Base-by-base conservation (phyloP, 2,797 vertebrate species). In the Muscicapa striata region DNA sequence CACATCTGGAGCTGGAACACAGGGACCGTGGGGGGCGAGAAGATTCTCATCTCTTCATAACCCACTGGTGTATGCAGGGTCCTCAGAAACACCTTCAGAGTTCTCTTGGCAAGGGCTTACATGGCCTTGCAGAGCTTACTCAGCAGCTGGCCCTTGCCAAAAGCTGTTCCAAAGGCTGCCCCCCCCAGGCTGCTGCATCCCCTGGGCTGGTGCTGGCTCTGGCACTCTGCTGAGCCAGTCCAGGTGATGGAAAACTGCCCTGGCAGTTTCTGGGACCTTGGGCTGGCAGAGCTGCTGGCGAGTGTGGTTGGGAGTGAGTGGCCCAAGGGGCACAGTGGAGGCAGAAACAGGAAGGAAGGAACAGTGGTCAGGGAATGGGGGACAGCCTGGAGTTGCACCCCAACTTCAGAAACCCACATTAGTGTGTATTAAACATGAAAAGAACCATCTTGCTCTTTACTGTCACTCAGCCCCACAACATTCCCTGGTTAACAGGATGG, bases 341-440 rank as follows among this genome's bases (percentile, higher is more conserved):
- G 22, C 36, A 48, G 59, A 34, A 79, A 40, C 3, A 10, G 30
- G 76, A 20, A 48, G 49, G 40, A 36, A 61, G 57, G 55, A 86
- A 5, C 19, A 45, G 41, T 11, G 63, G 9, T 17, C 80, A 80
- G 15, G 62, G 32, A 23, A 21, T 17, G n/a, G 29, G 57, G 26
- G 26, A 4, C 24, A 14, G 59, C 74, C 63, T 67, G 45, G 55
- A 29, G 15, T 43, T 63, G 64, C 1, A 0, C 26, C 14, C 26
- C 72, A 26, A 1, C n/a, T 63, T 70, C 61, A 32, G 43, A 75
- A 79, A 40, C 43, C 21, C 41, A 3, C 1, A 0, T 1, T 22
- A 22, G 9, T 73, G 0, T 23, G 22, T 15, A 11, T n/a, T 48
- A 16, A 80, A 38, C 30, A 17, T 49, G 41, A 13, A 43, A 64